phyloP scores from a whole-genome alignment of 2,888 invertebrate genomes.

The Coronaproctus castanopsis region DNA sequence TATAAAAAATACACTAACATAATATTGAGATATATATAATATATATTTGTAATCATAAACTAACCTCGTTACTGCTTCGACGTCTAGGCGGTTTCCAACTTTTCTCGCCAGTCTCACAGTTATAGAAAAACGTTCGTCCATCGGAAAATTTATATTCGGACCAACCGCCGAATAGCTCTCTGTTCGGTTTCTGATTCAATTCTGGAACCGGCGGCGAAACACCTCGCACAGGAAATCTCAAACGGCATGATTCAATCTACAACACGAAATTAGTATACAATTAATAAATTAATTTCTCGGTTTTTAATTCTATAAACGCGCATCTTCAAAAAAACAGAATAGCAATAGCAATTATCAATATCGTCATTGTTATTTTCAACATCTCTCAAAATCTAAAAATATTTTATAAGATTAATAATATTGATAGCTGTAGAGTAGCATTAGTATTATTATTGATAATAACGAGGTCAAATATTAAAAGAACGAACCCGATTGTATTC shows the following conservation, averaged over 20 bases:
- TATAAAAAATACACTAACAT: no score
- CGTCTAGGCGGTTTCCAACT: conserved; percentile 22
- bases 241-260: conserved; percentile 18
- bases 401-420: no score
- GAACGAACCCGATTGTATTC: no score
- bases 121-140: conserved; percentile 21
- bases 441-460: no score
- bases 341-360: no score
- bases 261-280: conserved; percentile 8
- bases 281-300: no score
- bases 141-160: conserved; percentile 19
- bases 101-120: conserved; percentile 19
- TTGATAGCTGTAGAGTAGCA: no score
- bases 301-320: not conserved
- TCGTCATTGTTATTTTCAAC: no score
- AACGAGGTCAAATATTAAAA: no score
- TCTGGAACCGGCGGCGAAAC: conserved; percentile 19
- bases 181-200: conserved; percentile 16
- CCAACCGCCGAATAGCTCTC: conserved; percentile 20
- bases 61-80: conserved; percentile 16
- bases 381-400: no score
- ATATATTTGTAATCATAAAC: no score
- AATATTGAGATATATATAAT: no score
- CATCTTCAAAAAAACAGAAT: not conserved
- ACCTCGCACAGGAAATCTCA: conserved; percentile 16